Evolutionary conservation across 2,797 vertebrate species (phyloP), one percentile per base, ranked within the genome.

Genomic region (Hydrocynus forskahlii): DNA sequence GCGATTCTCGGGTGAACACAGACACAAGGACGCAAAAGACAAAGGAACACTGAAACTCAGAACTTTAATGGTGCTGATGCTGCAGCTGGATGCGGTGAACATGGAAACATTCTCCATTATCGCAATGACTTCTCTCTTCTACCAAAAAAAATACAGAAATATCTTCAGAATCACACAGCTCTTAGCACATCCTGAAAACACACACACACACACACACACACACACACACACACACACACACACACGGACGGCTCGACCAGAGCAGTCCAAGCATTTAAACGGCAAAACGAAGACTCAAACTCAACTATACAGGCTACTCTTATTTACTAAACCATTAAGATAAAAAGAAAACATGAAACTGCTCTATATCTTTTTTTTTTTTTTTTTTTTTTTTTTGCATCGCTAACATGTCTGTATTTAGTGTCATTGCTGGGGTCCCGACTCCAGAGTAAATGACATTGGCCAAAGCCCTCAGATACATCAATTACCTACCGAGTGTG

Each of bases 41-140:
- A 59, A 70, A 67, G 74, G 54, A 83, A 85, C 84, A 85, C 78
- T 78, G 86, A 89, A 91, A 88, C 86, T 88, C 81, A 88, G 83
- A 57, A 80, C 86, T 90, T 90, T 83, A 90, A 91, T 86, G 87
- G 81, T 89, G 87, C 85, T 90, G 75, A 80, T 88, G 90, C 83
- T 87, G 89, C 88, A 60, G 54, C 81, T 57, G 82, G 79, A 71
- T 35, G 40, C 63, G 81, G 90, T 88, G 87, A 88, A 85, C 76
- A 84, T 76, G 74, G 83, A 84, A 84, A 87, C 81, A 89, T 81
- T 85, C 64, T 80, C 66, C 48, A 52, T 55, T 63, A 55, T 50
- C 13, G 60, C 50, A 43, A 59, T 9, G 40, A 48, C 45, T 52
- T 52, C 21, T 29, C 43, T 69, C 21, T 40, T 54, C 54, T 54